Evolutionary conservation across 2,113 vertebrate genomes (phyloP), one percentile per base, ranked within the genome.

Genomic region (Malaclemys terrapin): DNA sequence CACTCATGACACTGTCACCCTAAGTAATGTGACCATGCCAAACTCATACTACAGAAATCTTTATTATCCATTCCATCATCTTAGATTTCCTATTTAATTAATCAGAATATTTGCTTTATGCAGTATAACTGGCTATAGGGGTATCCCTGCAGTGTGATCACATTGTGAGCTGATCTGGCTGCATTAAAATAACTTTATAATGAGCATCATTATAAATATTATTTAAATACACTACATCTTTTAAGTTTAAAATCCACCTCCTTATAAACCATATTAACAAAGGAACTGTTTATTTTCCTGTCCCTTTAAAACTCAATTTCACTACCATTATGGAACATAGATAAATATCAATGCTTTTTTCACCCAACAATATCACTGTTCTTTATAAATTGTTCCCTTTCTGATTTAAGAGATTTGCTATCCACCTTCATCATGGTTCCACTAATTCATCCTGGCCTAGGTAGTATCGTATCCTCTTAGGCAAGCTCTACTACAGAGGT

Each of bases 391-490:
- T 45, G 17, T 65, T 85, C 8, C 6, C 31, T 95, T 29, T 96
- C 93, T 89, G 87, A 92, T 96, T 97, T 52, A 49, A 69, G 83
- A 95, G 59, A 87, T 89, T 93, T 92, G 53, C 38, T 85, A 88
- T 86, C 49, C 56, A 5, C 25, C 5, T 95, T 94, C 52, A 45
- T 80, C 29, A 85, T 84, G 90, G 45, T 62, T 85, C n/a, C 1
- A 78, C 7, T 95, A 62, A 96, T 92, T 88, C 80, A 90, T 89
- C 35, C 10, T n/a, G 93, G 78, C 16, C 45, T 82, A 86, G 56
- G 49, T 76, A 91, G 83, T 69, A 93, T 53, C 5, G 22, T 85
- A 97, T 95, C 52, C 96, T 96, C 56, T 94, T 89, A 95, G 95
- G 96, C 92, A 96, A 96, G 38, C 72, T 95, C 38, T 56, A 6